Evolutionary conservation across 2,888 invertebrate species (phyloP).

Genomic region (Eretmocerus hayati): DNA sequence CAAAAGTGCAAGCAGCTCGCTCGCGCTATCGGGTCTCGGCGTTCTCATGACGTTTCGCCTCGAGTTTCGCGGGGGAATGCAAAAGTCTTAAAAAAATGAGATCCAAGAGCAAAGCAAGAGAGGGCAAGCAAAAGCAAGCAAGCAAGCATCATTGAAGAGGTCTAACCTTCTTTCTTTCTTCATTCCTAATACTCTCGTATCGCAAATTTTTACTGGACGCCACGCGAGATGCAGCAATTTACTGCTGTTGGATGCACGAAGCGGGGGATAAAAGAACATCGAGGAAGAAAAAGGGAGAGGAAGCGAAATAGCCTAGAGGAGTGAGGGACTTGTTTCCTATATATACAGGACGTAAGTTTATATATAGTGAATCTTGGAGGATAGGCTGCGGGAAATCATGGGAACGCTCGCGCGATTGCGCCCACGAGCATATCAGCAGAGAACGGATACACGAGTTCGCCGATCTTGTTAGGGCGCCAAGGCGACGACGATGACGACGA

Average conservation of each 20-base stretch:
- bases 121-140: too few species aligned
- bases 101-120: conserved; percentile 4
- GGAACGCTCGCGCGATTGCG: conserved; percentile 21
- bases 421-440: not conserved
- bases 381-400: conserved; percentile 25
- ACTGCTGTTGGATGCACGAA: too few species aligned
- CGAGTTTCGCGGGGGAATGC: conserved; percentile 40
- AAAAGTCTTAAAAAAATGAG: conserved; percentile 39
- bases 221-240: too few species aligned
- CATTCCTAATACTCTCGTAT: too few species aligned
- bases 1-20: conserved; percentile 31
- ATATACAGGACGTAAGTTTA: conserved; percentile 6
- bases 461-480: not conserved
- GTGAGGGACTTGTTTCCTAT: conserved; percentile 2
- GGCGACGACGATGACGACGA: not conserved
- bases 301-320: not conserved
- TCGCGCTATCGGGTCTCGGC: conserved; percentile 31
- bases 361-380: conserved; percentile 22
- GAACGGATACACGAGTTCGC: not conserved
- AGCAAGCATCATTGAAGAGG: too few species aligned
- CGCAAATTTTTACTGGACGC: too few species aligned
- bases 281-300: not conserved
- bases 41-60: conserved; percentile 37
- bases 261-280: not conserved
- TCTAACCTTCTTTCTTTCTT: too few species aligned